phyloP scores from a whole-genome alignment of 2,113 vertebrate genomes.

The Larimichthys crocea region DNA sequence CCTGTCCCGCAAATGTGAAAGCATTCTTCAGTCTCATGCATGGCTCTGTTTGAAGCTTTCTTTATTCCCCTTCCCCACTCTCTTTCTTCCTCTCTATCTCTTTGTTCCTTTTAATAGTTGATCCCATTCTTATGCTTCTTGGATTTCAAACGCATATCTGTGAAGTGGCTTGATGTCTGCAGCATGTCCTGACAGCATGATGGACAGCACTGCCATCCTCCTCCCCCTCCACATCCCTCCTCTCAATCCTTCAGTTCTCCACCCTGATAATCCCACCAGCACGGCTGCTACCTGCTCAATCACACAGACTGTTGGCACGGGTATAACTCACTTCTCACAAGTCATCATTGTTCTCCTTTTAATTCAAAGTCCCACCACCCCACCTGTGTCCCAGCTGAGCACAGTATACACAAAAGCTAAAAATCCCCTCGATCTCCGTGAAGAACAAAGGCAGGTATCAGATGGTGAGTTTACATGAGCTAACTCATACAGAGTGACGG shows the following conservation, averaged over 20 bases:
- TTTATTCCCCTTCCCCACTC: neutral
- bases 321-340: slow-evolving; percentile 59
- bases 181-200: slow-evolving; percentile 73
- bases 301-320: slow-evolving; percentile 58
- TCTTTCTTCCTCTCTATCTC: slow-evolving; percentile 35
- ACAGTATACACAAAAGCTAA: slow-evolving; percentile 62
- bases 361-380: slow-evolving; percentile 35
- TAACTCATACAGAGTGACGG: slow-evolving; percentile 50
- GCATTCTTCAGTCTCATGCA: slow-evolving; percentile 57
- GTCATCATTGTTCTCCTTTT: slow-evolving; percentile 74
- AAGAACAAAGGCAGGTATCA: slow-evolving; percentile 70
- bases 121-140: slow-evolving; percentile 79
- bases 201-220: slow-evolving; percentile 46
- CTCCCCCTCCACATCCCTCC: slow-evolving; percentile 17
- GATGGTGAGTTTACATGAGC: slow-evolving; percentile 65
- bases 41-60: slow-evolving; percentile 58
- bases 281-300: slow-evolving; percentile 42
- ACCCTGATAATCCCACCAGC: slow-evolving; percentile 42
- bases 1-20: slow-evolving; percentile 58
- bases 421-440: slow-evolving; percentile 61
- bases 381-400: slow-evolving; percentile 32
- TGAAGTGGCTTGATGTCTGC: slow-evolving; percentile 72
- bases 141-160: slow-evolving; percentile 81
- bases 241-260: slow-evolving; percentile 31
- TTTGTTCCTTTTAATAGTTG: slow-evolving; percentile 65